Evolutionary conservation across 2,113 vertebrate species (phyloP), one percentile per base, ranked within the genome.

Genomic region (Ranitomeya imitator): DNA sequence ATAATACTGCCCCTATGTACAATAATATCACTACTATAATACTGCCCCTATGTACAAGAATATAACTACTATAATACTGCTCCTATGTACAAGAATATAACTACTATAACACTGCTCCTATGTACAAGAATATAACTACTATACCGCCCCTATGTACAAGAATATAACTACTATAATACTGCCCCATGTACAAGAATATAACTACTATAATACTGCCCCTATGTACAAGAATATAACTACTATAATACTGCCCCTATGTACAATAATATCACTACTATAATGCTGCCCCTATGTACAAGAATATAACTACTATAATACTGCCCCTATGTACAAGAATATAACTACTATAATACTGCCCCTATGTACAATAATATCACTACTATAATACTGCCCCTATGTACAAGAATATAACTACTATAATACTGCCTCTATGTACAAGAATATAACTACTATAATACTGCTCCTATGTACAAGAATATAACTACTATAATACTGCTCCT

Each of bases 241-340:
- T 65, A 65, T 65, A 65, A 65, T 65, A 65, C 63, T n/a, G 63
- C 65, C 2, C 65, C n/a, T 69, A 69, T 69, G 10, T 69, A 69
- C 65, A 69, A 69, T n/a, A 69, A 69, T 69, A 69, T 69, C 26
- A 69, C 65, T 69, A 69, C 65, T 69, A 69, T 69, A 69, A 69
- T 69, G 26, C n/a, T 69, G 65, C 65, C 10, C 63, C 61, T 63
- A 37, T 73, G 7, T 69, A 69, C 23, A 71, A 71, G 69, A 31
- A 71, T 31, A 71, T 71, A 71, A 71, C 69, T 71, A 71, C 69
- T 31, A 71, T 71, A 71, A 71, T 71, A 71, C 69, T 31, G 12
- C 26, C 15, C 71, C 71, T 74, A 74, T 74, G 15, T 74, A 45
- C 71, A 74, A 74, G 31, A 74, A 74, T 74, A 74, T 74, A 74